Conservation (phyloP, 2,888 invertebrate genomes). For the Antitype chi region DNA sequence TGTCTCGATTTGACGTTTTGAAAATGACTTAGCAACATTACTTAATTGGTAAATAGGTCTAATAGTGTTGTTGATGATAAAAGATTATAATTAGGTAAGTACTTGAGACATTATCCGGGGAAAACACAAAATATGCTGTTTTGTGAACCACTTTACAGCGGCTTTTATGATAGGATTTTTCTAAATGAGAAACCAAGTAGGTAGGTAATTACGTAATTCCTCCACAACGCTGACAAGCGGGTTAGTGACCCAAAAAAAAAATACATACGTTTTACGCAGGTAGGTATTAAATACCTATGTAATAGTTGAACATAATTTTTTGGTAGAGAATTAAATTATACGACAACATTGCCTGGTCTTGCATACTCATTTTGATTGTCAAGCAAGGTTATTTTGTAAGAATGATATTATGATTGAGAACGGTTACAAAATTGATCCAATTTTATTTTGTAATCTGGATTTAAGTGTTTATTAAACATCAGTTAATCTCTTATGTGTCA, state of each 20-base stretch:
- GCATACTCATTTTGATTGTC: background rate
- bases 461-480: constrained; percentile 13
- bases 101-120: background rate
- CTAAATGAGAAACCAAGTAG: background rate
- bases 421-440: constrained; percentile 5
- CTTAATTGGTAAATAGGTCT: constrained; percentile 1
- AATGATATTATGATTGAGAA: background rate
- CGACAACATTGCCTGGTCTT: background rate
- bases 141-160: background rate
- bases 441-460: constrained; percentile 21
- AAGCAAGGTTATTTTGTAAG: constrained; percentile 9
- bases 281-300: background rate
- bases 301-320: background rate
- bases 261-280: background rate
- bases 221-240: background rate
- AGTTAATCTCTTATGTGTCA: constrained; percentile 7
- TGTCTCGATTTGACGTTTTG: background rate
- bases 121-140: background rate
- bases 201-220: background rate
- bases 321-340: background rate
- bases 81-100: background rate
- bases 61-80: constrained; percentile 14
- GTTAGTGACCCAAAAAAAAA: constrained; percentile 10
- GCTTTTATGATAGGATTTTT: constrained; percentile 1
- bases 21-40: background rate